Percentiles rank a stretch among this genome's conserved stretches.
These are phyloP conservation scores for Drosophila acutilabella DNA, from an alignment of 2,888 invertebrate species.

Conservation along the genomic window DNA sequence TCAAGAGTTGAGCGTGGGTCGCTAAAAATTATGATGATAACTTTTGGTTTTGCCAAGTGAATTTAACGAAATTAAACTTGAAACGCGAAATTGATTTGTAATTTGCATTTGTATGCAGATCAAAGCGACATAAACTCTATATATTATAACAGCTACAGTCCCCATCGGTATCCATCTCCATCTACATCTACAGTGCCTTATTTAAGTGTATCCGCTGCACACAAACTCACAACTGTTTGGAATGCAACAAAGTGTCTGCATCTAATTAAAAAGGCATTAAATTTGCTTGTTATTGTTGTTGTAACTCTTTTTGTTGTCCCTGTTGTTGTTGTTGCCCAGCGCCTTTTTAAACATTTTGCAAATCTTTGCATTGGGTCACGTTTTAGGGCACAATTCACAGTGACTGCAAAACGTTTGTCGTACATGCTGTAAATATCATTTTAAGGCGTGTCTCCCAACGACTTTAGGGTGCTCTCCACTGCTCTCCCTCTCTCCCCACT, in stretches of 20 bases:
- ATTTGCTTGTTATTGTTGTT: slow-evolving; percentile 46
- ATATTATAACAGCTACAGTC: slow-evolving; percentile 6
- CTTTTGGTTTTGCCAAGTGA: slow-evolving; percentile 62
- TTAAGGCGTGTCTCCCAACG: slow-evolving; percentile 64
- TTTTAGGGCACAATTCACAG: slow-evolving; percentile 48
- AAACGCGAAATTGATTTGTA: slow-evolving; percentile 80
- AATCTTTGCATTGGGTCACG: slow-evolving; percentile 75
- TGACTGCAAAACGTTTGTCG: slow-evolving; percentile 64
- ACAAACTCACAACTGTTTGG: slow-evolving; percentile 44
- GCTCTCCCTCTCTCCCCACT: background rate
- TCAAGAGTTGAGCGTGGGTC: slow-evolving; percentile 48
- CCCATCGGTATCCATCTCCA: slow-evolving; percentile 5
- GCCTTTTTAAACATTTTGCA: slow-evolving; percentile 66
- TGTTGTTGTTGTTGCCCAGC: slow-evolving; percentile 37
- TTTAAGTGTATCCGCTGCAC: slow-evolving; percentile 21
- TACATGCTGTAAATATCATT: slow-evolving; percentile 77
- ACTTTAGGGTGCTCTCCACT: slow-evolving; percentile 11
- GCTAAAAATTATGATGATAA: slow-evolving; percentile 72
- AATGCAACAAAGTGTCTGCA: slow-evolving; percentile 72
- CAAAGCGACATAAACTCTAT: slow-evolving; percentile 32
- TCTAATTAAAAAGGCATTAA: slow-evolving; percentile 79
- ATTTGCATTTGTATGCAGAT: slow-evolving; percentile 71
- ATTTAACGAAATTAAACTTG: slow-evolving; percentile 75
- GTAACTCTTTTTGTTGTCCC: slow-evolving; percentile 14
- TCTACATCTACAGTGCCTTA: slow-evolving; percentile 1